Base-by-base conservation (phyloP, 2,797 vertebrate species). In the Protonibea diacanthus region DNA sequence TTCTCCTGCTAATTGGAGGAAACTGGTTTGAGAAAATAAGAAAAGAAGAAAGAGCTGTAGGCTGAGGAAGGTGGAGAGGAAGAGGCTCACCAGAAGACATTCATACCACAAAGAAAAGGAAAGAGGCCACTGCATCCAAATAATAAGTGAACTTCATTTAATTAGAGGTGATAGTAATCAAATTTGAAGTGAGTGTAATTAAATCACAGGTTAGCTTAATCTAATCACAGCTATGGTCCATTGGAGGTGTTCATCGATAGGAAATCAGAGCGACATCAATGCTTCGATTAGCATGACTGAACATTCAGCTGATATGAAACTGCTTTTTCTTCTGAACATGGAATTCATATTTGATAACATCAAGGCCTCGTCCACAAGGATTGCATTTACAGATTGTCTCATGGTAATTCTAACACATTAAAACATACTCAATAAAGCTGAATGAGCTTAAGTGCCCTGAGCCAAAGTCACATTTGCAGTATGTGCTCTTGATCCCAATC, bases 1-100 rank as follows among this genome's bases (percentile, higher is more conserved):
- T 76, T 71, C 44, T 62, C 12, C 47, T 38, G 64, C 76, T 86
- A 78, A 90, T 59, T 86, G 69, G 78, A 80, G 69, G 58, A 74
- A 79, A 80, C 48, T 70, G 42, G 51, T 63, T 69, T 48, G 11
- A 48, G 49, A 51, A 53, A 60, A 53, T 18, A 74, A 1, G 6
- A 64, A 29, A 44, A 2, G 20, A 33, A 45, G 21, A 71, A 62
- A n/a, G 14, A 74, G 27, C 23, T 48, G n/a, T n/a, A 61, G 57
- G 62, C 21, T 3, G 1, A 44, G 5, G 64, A 61, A 71, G 67
- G 2, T 21, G 20, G 25, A 13, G 69, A 66, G 44, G 10, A 69
- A 25, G 15, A 62, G 11, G 23, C 40, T 53, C 12, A 33, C 17
- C 55, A 25, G 51, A 72, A 60, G 40, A 72, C 21, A 21, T 6